Evolutionary conservation across 2,797 vertebrate genomes (phyloP).

Genomic region (Urocyon cinereoargenteus): DNA sequence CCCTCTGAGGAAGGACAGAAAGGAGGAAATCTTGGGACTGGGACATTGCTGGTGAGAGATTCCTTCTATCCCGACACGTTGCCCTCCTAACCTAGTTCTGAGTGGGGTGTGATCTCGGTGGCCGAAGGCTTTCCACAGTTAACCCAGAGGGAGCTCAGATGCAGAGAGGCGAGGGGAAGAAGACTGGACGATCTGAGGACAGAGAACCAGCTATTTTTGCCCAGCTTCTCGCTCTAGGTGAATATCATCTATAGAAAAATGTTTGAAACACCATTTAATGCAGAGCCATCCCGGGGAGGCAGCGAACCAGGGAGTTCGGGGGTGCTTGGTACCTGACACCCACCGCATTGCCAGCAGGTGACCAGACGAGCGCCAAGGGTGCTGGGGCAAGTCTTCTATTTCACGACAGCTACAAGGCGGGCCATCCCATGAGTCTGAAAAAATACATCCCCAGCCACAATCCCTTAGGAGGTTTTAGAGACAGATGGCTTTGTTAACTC

Average conservation of each 20-base stretch:
- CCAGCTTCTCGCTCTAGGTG: not conserved
- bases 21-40: not conserved
- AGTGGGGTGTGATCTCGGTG: not conserved
- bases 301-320: not conserved
- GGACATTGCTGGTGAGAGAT: conserved; percentile 43
- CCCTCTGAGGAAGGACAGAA: not conserved
- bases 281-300: not conserved
- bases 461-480: not conserved
- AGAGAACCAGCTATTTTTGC: not conserved
- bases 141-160: conserved; percentile 42
- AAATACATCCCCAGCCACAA: too few species aligned
- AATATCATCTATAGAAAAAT: not conserved
- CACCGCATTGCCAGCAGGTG: not conserved
- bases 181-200: not conserved
- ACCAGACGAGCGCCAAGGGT: not conserved
- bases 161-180: not conserved
- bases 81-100: conserved; percentile 54
- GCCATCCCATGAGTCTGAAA: not conserved
- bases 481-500: not conserved
- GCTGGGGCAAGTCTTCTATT: not conserved
- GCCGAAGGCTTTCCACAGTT: not conserved
- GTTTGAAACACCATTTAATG: not conserved
- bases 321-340: not conserved
- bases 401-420: not conserved
- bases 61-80: not conserved